Conservation (phyloP, 1,140 invertebrate genomes). For the Leptopilina clavipes region DNA sequence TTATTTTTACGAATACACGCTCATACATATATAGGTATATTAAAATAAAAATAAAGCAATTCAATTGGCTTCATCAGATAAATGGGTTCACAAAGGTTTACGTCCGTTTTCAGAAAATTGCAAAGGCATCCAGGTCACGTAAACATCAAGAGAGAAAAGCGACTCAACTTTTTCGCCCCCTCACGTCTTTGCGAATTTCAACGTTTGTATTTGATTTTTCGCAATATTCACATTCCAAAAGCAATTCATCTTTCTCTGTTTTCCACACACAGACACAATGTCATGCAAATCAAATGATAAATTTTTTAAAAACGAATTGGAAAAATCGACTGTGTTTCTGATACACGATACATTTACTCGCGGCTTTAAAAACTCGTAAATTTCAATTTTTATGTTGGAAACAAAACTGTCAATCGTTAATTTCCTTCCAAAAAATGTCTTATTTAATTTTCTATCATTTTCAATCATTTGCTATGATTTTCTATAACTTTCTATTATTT, state of each 20-base stretch:
- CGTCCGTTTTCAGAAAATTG: slow-evolving; percentile 23
- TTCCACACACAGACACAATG: background rate
- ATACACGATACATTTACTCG: too few relatives aligned
- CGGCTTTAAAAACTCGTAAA: too few relatives aligned
- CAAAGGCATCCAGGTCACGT: slow-evolving; percentile 22
- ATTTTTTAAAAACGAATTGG: too few relatives aligned
- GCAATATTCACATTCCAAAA: slow-evolving; percentile 6
- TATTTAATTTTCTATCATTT: too few relatives aligned
- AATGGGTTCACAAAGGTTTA: slow-evolving; percentile 8
- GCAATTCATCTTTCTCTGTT: background rate
- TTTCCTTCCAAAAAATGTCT: too few relatives aligned
- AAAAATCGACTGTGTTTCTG: too few relatives aligned
- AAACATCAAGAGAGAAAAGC: background rate
- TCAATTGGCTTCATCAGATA: background rate
- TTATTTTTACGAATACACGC: background rate
- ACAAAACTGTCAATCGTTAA: too few relatives aligned
- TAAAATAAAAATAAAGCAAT: background rate
- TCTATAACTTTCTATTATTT: too few relatives aligned
- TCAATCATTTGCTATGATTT: too few relatives aligned
- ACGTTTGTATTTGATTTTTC: slow-evolving; percentile 16
- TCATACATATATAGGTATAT: too few relatives aligned
- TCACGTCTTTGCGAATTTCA: background rate
- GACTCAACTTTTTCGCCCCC: slow-evolving; percentile 10
- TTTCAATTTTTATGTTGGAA: too few relatives aligned
- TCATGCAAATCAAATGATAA: too few relatives aligned